Conservation (phyloP, 2,797 vertebrate species). For the Falco columbarius region DNA sequence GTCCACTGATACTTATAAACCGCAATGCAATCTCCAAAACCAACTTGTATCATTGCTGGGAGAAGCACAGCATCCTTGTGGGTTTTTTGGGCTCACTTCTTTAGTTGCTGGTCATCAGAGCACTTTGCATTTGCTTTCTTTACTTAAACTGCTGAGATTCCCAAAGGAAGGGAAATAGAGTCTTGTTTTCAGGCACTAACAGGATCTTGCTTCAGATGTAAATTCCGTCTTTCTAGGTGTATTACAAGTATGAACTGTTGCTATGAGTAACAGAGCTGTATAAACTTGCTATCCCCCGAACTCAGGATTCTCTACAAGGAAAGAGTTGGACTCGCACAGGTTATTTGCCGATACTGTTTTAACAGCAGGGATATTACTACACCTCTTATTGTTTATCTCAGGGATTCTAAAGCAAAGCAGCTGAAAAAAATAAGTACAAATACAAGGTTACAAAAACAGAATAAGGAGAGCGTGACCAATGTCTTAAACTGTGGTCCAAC, state of each 20-base stretch:
- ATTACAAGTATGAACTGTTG: neutral
- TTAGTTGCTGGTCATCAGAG: neutral
- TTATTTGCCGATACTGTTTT: neutral
- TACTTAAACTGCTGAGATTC: neutral
- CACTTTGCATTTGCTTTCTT: neutral
- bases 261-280: neutral
- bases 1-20: neutral
- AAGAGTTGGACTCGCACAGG: neutral
- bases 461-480: neutral
- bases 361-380: slow-evolving; percentile 23
- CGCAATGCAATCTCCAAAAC: neutral
- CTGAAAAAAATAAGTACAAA: slow-evolving; percentile 42
- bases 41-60: neutral
- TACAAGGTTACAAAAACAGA: slow-evolving; percentile 38
- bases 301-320: neutral
- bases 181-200: neutral
- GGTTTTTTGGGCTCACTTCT: neutral
- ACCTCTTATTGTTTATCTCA: slow-evolving; percentile 43
- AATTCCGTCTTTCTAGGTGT: neutral
- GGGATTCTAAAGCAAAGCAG: slow-evolving; percentile 24
- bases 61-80: neutral
- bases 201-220: neutral
- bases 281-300: neutral
- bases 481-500: neutral
- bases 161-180: neutral